Percentiles rank a stretch among this genome's conserved stretches.
Evolutionary conservation across 2,113 vertebrate genomes (phyloP).

Genomic region (Montifringilla adamsi): DNA sequence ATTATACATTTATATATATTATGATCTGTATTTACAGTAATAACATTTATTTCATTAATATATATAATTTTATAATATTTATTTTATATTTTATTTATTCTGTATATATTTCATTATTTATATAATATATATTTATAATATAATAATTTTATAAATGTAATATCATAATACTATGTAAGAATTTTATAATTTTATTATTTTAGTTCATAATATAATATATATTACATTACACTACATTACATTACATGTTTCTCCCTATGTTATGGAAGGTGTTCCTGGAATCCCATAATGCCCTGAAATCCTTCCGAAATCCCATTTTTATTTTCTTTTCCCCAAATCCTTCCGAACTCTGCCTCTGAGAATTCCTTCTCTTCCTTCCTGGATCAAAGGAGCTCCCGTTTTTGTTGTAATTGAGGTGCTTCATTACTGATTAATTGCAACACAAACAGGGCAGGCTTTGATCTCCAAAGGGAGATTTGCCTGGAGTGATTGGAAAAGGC

Average conservation of each 20-base stretch:
- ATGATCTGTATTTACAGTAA: too few relatives aligned
- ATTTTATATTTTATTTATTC: too few relatives aligned
- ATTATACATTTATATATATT: too few relatives aligned
- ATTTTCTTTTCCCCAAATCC: slow-evolving; percentile 25
- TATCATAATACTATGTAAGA: too few relatives aligned
- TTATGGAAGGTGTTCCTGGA: neutral
- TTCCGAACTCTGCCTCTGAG: neutral
- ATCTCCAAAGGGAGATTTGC: neutral
- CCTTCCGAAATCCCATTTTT: slow-evolving; percentile 31
- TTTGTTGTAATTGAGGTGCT: slow-evolving; percentile 44
- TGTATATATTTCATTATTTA: too few relatives aligned
- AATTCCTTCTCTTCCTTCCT: neutral
- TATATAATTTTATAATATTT: too few relatives aligned
- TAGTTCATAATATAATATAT: neutral
- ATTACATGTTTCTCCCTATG: neutral
- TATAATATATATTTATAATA: too few relatives aligned
- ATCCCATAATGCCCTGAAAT: neutral
- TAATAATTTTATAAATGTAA: too few relatives aligned
- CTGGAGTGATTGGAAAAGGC: neutral
- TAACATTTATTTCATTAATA: too few relatives aligned
- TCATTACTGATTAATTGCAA: slow-evolving; percentile 53
- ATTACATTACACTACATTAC: neutral
- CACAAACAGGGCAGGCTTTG: slow-evolving; percentile 21
- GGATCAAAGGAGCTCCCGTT: slow-evolving; percentile 46
- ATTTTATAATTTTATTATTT: neutral